Conservation (phyloP, 2,888 invertebrate species). For the Pocota personata region DNA sequence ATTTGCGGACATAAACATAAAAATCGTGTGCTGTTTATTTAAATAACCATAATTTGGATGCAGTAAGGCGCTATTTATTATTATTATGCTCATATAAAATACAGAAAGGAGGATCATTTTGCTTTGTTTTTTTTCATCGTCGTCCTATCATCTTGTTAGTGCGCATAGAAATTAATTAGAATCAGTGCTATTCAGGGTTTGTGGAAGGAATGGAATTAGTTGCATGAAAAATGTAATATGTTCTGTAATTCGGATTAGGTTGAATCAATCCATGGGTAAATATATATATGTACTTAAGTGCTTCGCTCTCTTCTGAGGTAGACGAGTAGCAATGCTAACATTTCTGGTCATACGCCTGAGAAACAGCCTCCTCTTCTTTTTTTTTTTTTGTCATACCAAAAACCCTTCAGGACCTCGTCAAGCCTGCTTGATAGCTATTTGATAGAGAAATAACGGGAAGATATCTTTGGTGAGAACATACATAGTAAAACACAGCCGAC, state of each 20-base stretch:
- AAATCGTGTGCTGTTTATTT: slow-evolving; percentile 82
- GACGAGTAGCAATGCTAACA: too few species aligned
- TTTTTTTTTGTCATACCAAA: too few species aligned
- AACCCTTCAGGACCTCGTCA: too few species aligned
- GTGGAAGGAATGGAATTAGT: not conserved
- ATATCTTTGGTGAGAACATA: too few species aligned
- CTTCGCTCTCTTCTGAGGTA: too few species aligned
- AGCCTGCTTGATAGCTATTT: too few species aligned
- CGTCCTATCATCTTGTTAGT: not conserved
- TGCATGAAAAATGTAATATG: not conserved
- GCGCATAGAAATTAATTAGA: not conserved
- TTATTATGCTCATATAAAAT: slow-evolving; percentile 42
- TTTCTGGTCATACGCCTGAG: too few species aligned
- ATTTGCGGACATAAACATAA: slow-evolving; percentile 73
- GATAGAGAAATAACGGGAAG: too few species aligned
- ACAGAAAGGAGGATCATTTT: not conserved
- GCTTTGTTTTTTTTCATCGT: not conserved
- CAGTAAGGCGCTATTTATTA: slow-evolving; percentile 74
- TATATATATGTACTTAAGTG: too few species aligned
- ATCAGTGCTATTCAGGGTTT: not conserved
- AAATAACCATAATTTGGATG: slow-evolving; percentile 81
- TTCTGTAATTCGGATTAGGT: not conserved
- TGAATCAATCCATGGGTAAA: not conserved
- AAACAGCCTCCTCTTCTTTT: too few species aligned
- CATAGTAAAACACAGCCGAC: too few species aligned